A percentile compares a stretch with the other conserved stretches of the same genome.
These are phyloP conservation scores for Gryllus longicercus DNA, from an alignment of 2,888 invertebrate species.

Conservation along the genomic window DNA sequence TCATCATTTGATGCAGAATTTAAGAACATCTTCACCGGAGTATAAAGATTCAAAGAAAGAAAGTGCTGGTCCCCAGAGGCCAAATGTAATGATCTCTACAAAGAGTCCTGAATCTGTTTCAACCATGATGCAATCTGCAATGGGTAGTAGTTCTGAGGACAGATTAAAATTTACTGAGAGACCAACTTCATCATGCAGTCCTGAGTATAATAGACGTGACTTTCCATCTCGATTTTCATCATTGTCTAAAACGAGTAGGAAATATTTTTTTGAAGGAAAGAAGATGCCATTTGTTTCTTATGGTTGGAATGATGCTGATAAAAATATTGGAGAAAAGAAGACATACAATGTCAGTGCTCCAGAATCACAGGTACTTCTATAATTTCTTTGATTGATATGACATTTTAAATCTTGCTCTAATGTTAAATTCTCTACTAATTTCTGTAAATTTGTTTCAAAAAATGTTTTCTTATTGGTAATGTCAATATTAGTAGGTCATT, in stretches of 20 bases:
- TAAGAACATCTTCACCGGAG: background rate
- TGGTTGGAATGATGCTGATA: constrained; percentile 36
- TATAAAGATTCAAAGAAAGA: too few relatives aligned
- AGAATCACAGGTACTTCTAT: constrained; percentile 29
- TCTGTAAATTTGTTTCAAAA: too few relatives aligned
- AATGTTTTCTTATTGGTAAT: too few relatives aligned
- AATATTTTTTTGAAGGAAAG: constrained; percentile 29
- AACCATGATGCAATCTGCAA: background rate
- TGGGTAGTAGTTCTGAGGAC: background rate
- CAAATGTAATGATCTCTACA: background rate
- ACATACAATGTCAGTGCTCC: constrained; percentile 37
- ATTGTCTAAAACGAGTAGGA: constrained; percentile 30
- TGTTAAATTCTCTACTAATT: too few relatives aligned
- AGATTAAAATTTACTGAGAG: background rate
- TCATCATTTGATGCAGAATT: background rate
- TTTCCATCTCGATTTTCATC: constrained; percentile 12
- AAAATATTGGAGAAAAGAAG: constrained; percentile 35
- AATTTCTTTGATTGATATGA: too few relatives aligned
- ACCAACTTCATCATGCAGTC: background rate
- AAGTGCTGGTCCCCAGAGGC: too few relatives aligned
- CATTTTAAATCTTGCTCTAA: too few relatives aligned
- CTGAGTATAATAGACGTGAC: background rate
- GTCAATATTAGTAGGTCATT: too few relatives aligned
- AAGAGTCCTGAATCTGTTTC: background rate
- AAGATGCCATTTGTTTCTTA: constrained; percentile 33